Evolutionary conservation across 1,140 invertebrate species (phyloP).

Genomic region (Trachymyrmex cornetzi): DNA sequence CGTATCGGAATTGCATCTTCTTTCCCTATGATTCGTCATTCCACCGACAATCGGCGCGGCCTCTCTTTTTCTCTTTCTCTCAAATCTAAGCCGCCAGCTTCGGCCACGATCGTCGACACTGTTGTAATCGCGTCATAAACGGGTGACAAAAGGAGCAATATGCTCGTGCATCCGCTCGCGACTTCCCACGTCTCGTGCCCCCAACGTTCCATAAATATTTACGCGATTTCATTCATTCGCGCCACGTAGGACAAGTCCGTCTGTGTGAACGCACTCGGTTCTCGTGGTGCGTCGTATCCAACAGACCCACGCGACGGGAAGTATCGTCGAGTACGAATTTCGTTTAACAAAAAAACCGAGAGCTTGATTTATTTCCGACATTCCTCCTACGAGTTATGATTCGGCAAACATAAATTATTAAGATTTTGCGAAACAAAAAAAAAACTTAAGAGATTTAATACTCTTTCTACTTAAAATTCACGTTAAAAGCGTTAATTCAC

Average conservation of each 20-base stretch:
- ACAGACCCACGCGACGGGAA: conserved; percentile 76
- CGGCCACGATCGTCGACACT: conserved; percentile 56
- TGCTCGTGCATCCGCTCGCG: conserved; percentile 70
- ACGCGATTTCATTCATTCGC: conserved; percentile 80
- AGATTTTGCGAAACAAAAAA: not conserved
- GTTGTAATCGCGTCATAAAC: conserved; percentile 81
- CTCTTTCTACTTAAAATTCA: not conserved
- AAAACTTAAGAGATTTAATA: conserved; percentile 2
- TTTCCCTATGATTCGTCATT: conserved; percentile 37
- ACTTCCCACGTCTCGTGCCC: conserved; percentile 68
- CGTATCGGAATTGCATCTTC: conserved; percentile 40
- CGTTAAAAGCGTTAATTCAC: not conserved
- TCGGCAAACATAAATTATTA: not conserved
- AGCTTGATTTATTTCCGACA: conserved; percentile 14
- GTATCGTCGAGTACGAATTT: conserved; percentile 61
- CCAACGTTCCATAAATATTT: conserved; percentile 81
- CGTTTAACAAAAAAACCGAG: conserved; percentile 31
- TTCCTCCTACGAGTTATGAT: not conserved
- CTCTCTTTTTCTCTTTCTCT: conserved; percentile 1
- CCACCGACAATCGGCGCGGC: conserved; percentile 15
- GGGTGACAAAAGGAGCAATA: conserved; percentile 78
- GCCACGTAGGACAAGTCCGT: conserved; percentile 70
- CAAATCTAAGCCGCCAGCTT: conserved; percentile 23
- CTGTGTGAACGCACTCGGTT: conserved; percentile 68
- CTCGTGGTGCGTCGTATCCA: conserved; percentile 56